Base-by-base conservation (phyloP, 2,888 invertebrate species). In the Bugula neritina region DNA sequence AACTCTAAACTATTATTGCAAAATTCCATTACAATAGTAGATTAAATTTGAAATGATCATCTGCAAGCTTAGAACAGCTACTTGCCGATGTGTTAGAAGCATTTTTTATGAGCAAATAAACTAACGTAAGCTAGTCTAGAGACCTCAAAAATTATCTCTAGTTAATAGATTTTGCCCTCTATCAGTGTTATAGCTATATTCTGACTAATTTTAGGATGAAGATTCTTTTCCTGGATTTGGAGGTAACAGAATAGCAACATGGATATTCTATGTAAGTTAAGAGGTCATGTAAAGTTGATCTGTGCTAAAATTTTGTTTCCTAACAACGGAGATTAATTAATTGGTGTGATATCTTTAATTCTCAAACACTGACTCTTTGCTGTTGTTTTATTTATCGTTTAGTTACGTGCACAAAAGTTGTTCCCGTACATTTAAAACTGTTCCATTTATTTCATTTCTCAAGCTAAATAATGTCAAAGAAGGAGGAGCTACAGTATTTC, bases 401-500 rank as follows among this genome's bases (percentile, higher is more conserved):
- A 5, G 17, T 43, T 17, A 43, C 17, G 43, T 43, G n/a, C n/a
- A 43, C 5, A 5, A 5, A 43, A 10, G 43, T 10, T 43, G 17
- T 17, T 43, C 17, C 17, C 10, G 17, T 43, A 43, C 17, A 5
- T 43, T 17, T 43, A 17, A 43, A 10, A 43, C 17, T 5, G 17
- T 10, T 43, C 43, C 17, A 10, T 43, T 10, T 43, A n/a, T 43
- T 10, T 43, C 77, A 57, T 69, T 55, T 54, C 80, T 81, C 25
- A 80, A 95, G 94, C 93, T 96, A 93, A 93, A 92, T 75, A 93
- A 95, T 79, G 96, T 96, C 25, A 89, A 91, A 69, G 93, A 92
- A 83, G 97, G 97, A 0, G 97, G 97, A 27, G 94, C 94, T 3
- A 97, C 97, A 0, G 97, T 96, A 29, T 97, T 97, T 84, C 93